These are phyloP conservation scores for Ephialtes manifestator DNA, from an alignment of 2,888 invertebrate species.

Conservation along the genomic window DNA sequence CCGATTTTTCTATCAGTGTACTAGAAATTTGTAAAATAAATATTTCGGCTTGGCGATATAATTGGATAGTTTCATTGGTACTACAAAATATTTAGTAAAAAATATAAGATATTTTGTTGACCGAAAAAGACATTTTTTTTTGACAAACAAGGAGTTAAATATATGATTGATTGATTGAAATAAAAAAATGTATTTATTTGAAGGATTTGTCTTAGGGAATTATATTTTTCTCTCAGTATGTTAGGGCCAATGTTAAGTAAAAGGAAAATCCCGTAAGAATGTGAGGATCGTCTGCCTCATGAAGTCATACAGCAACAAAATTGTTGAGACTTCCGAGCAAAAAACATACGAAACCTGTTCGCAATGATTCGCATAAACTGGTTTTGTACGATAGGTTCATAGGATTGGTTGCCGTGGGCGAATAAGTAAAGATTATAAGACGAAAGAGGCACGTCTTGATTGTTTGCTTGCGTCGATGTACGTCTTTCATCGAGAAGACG, in stretches of 20 bases:
- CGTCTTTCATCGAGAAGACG: constrained; percentile 24
- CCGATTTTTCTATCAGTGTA: no score
- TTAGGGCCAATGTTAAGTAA: not conserved
- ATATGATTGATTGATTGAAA: not conserved
- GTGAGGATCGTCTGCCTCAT: not conserved
- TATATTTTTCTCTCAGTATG: no score
- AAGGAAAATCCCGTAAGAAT: not conserved
- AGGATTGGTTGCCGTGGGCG: constrained; percentile 56
- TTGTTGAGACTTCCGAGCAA: constrained; percentile 11
- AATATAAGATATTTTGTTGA: no score
- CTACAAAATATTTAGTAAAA: no score
- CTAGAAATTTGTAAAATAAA: no score
- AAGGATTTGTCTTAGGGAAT: no score
- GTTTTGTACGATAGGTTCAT: constrained; percentile 51
- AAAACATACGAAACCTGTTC: constrained; percentile 58
- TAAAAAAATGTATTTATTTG: not conserved
- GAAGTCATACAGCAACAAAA: constrained; percentile 4
- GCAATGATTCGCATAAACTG: constrained; percentile 59
- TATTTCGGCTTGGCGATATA: no score
- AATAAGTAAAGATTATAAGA: constrained; percentile 27
- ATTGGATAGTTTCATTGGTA: no score
- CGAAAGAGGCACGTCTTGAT: constrained; percentile 32
- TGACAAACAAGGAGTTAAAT: no score
- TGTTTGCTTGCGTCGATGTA: constrained; percentile 3
- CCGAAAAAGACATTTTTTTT: no score